phyloP scores from a whole-genome alignment of 2,797 vertebrate species.

The Thaleichthys pacificus region DNA sequence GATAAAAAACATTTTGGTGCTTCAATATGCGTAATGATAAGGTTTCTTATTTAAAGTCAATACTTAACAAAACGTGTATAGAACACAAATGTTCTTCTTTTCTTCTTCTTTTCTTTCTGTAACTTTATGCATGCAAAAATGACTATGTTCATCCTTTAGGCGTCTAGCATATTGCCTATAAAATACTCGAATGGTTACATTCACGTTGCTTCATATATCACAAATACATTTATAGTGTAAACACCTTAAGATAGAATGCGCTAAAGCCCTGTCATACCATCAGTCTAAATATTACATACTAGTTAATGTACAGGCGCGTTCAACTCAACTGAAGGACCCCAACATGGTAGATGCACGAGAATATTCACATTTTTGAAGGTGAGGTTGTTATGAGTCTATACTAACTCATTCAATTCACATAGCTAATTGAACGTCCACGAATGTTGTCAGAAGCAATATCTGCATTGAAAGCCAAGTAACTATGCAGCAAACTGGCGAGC shows the following conservation, averaged over 20 bases:
- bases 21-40: neutral
- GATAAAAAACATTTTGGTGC: neutral
- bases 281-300: neutral
- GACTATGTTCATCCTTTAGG: neutral
- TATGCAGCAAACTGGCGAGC: too few relatives aligned
- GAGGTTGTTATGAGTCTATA: neutral
- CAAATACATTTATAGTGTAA: too few relatives aligned
- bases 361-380: constrained; percentile 11
- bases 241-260: too few relatives aligned
- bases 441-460: too few relatives aligned
- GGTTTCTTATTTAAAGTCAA: neutral
- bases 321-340: neutral
- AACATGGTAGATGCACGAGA: constrained; percentile 10
- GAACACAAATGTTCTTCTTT: neutral
- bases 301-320: neutral
- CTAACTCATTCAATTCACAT: too few relatives aligned
- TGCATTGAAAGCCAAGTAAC: too few relatives aligned
- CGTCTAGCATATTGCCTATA: neutral
- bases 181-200: too few relatives aligned
- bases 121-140: neutral
- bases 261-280: too few relatives aligned
- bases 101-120: neutral
- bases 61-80: neutral
- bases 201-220: too few relatives aligned
- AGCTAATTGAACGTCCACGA: too few relatives aligned